Evolutionary conservation across 2,888 invertebrate species (phyloP).

Genomic region (Dolichomitus sp.): DNA sequence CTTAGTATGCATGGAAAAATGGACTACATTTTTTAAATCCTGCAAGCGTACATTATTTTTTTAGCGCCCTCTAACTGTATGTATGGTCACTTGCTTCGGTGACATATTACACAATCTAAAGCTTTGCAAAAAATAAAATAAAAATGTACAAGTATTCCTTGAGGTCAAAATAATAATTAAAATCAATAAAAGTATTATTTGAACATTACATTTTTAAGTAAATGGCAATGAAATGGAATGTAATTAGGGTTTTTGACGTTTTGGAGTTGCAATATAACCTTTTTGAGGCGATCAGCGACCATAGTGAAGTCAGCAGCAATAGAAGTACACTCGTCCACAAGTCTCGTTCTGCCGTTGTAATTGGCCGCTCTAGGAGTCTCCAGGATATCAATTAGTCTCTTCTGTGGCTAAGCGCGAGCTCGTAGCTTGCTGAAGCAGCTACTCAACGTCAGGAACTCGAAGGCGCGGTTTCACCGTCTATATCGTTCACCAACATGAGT

Average conservation of each 20-base stretch:
- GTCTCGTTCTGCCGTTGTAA: slow-evolving; percentile 54
- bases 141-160: no score
- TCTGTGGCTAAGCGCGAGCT: slow-evolving; percentile 62
- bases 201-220: neutral
- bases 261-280: slow-evolving; percentile 38
- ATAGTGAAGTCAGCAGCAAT: slow-evolving; percentile 29
- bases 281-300: slow-evolving; percentile 58
- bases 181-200: no score
- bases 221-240: neutral
- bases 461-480: slow-evolving; percentile 53
- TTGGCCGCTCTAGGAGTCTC: slow-evolving; percentile 61
- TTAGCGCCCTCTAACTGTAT: no score
- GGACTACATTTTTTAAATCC: no score
- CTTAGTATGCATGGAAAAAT: no score
- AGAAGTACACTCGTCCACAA: slow-evolving; percentile 47
- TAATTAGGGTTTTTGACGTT: slow-evolving; percentile 5
- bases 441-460: slow-evolving; percentile 53
- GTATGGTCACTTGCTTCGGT: no score
- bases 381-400: slow-evolving; percentile 67
- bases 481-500: slow-evolving; percentile 45
- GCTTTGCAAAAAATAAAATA: no score
- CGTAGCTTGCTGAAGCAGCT: slow-evolving; percentile 33
- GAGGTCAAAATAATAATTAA: no score
- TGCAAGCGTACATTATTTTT: no score
- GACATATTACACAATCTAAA: no score